Evolutionary conservation across 2,888 invertebrate genomes (phyloP).

Genomic region (Noctua janthina): DNA sequence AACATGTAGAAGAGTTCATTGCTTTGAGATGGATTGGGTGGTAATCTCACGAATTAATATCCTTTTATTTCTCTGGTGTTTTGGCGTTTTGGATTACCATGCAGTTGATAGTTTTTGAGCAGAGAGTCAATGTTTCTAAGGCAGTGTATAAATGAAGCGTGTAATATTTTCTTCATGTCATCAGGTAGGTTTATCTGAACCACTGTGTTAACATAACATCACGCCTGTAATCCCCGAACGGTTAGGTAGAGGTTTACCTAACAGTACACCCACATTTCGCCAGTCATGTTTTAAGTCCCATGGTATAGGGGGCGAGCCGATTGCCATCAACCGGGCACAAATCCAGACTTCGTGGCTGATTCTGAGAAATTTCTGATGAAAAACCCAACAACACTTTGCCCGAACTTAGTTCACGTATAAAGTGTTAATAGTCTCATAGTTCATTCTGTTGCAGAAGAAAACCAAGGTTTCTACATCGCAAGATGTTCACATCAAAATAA

Average conservation of each 20-base stretch:
- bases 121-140: neutral
- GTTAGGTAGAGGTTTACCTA: neutral
- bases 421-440: neutral
- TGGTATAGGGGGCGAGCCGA: neutral
- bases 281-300: neutral
- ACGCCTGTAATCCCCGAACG: neutral
- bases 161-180: neutral
- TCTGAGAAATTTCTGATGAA: neutral
- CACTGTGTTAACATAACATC: neutral
- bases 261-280: too few relatives aligned
- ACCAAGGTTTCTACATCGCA: neutral
- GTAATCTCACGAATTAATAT: neutral
- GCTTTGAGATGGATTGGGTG: neutral
- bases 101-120: neutral
- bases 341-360: neutral
- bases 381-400: neutral
- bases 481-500: neutral
- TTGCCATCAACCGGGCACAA: neutral
- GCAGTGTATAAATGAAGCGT: neutral
- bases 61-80: neutral
- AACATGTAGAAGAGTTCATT: conserved; percentile 17
- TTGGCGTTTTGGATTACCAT: neutral
- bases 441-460: neutral
- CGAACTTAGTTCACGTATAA: neutral
- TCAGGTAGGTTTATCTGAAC: neutral